Percentiles rank a stretch among this genome's conserved stretches.
Conservation (phyloP, 1,140 invertebrate genomes). For the Drosophila eugracilis region DNA sequence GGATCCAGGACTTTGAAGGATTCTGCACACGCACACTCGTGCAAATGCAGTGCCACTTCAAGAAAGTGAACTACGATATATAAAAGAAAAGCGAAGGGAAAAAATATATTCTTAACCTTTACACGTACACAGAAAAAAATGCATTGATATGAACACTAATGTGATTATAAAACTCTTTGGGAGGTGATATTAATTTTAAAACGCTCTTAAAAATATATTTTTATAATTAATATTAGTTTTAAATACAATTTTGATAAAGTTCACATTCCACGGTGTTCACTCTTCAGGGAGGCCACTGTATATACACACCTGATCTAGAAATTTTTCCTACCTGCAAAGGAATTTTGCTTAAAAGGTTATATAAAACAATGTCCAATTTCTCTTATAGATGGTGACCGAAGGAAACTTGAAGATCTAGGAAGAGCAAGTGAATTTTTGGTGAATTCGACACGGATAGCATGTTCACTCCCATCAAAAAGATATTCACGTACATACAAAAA, state of each 20-base stretch:
- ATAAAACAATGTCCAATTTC: not conserved
- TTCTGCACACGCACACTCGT: slow-evolving; percentile 10
- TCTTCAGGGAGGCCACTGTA: not conserved
- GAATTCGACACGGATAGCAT: slow-evolving; percentile 53
- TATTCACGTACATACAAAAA: slow-evolving; percentile 84
- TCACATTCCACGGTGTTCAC: not conserved
- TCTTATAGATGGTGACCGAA: slow-evolving; percentile 57
- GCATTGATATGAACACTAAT: not conserved
- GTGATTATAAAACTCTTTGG: too few species aligned
- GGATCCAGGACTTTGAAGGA: slow-evolving; percentile 24
- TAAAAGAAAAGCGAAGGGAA: too few species aligned
- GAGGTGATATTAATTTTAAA: too few species aligned
- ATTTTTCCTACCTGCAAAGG: slow-evolving; percentile 17
- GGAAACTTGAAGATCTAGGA: slow-evolving; percentile 3
- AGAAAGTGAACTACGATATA: not conserved
- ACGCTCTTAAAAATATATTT: too few species aligned
- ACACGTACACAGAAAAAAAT: slow-evolving; percentile 10
- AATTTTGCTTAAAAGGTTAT: slow-evolving; percentile 11
- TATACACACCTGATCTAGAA: slow-evolving; percentile 27
- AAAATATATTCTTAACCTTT: slow-evolving; percentile 5
- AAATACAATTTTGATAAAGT: not conserved
- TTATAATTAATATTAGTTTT: not conserved
- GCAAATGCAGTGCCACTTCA: slow-evolving; percentile 1
- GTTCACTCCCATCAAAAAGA: slow-evolving; percentile 83
- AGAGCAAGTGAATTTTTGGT: not conserved